phyloP scores from a whole-genome alignment of 1,140 invertebrate genomes.

The Coptotermes formosanus region DNA sequence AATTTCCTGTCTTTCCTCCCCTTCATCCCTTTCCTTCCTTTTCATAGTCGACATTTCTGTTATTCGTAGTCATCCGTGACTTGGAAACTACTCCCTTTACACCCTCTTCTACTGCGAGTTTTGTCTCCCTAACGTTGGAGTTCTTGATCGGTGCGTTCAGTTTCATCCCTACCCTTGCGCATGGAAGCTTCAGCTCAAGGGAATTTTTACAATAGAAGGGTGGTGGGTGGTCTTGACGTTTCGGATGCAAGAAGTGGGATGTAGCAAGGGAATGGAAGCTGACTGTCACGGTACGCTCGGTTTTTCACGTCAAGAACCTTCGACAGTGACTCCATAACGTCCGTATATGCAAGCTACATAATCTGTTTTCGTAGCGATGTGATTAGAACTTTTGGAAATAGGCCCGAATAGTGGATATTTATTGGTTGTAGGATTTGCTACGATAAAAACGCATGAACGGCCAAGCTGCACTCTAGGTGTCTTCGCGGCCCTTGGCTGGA shows the following conservation, averaged over 20 bases:
- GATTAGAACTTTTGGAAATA: too few species aligned
- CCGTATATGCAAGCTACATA: too few species aligned
- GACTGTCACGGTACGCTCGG: background rate
- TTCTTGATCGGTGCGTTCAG: background rate
- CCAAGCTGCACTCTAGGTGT: too few species aligned
- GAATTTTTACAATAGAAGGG: background rate
- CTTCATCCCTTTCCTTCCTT: background rate
- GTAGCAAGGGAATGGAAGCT: background rate
- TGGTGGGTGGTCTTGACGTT: background rate
- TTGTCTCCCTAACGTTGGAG: background rate
- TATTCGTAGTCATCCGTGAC: conserved; percentile 14
- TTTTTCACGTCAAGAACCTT: background rate
- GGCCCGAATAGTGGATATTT: too few species aligned
- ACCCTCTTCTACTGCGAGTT: background rate
- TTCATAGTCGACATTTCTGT: background rate
- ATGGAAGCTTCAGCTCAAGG: background rate
- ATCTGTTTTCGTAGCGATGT: too few species aligned
- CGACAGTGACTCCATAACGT: too few species aligned
- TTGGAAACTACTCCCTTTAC: conserved; percentile 1
- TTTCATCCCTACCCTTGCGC: background rate
- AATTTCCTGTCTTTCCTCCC: background rate
- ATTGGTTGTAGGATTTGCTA: too few species aligned
- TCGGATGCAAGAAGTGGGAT: background rate
- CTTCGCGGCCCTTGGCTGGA: too few species aligned
- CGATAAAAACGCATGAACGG: too few species aligned